phyloP scores from a whole-genome alignment of 1,140 invertebrate genomes.

The Atta cephalotes region DNA sequence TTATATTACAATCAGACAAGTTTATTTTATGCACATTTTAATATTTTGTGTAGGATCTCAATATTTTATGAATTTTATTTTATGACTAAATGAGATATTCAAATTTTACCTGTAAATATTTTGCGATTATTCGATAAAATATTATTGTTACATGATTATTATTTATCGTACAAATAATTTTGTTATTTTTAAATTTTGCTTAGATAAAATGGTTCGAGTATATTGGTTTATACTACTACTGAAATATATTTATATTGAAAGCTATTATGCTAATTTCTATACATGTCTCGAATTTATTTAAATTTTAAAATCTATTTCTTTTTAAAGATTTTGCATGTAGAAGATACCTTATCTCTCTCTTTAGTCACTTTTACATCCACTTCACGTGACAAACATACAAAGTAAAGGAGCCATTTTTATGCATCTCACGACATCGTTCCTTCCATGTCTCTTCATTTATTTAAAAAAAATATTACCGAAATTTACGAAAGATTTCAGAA shows the following conservation, averaged over 20 bases:
- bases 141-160: background rate
- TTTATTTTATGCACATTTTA: background rate
- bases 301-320: background rate
- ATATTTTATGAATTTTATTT: too few relatives aligned
- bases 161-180: background rate
- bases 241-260: background rate
- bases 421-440: background rate
- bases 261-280: background rate
- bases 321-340: background rate
- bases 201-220: background rate
- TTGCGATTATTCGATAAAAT: conserved; percentile 4
- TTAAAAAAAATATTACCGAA: background rate
- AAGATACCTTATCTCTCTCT: background rate
- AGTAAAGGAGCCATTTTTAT: conserved; percentile 12
- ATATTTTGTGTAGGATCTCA: background rate
- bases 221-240: background rate
- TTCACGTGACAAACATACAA: background rate
- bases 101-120: too few relatives aligned
- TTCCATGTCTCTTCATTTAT: background rate
- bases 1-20: background rate
- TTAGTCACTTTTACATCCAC: background rate
- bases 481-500: conserved; percentile 17
- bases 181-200: background rate
- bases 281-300: background rate
- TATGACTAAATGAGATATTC: too few relatives aligned